phyloP scores from a whole-genome alignment of 64 coral and sea anemone genomes.

The Montipora efflorescens region DNA sequence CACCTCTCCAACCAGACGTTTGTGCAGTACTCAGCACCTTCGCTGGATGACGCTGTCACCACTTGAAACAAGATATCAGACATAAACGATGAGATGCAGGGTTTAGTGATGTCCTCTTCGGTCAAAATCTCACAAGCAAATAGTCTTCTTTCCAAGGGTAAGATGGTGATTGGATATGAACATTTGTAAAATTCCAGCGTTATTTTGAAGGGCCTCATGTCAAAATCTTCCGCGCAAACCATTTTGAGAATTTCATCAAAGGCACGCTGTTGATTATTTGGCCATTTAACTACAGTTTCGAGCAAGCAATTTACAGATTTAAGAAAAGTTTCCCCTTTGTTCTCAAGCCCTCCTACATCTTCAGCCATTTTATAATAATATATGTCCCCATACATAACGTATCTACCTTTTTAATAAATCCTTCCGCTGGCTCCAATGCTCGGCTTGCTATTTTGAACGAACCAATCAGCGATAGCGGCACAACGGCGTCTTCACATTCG shows the following conservation, averaged over 20 bases:
- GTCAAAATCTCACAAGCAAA: constrained; percentile 17
- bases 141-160: neutral
- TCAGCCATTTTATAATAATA: neutral
- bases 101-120: constrained; percentile 13
- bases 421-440: neutral
- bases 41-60: constrained; percentile 36
- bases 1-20: constrained; percentile 63
- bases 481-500: constrained; percentile 22
- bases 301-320: neutral
- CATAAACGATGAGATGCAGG: constrained; percentile 17
- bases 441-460: neutral
- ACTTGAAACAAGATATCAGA: constrained; percentile 31
- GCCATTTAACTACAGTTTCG: constrained; percentile 9
- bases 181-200: constrained; percentile 53
- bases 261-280: neutral
- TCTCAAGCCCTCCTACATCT: neutral
- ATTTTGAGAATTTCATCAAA: neutral
- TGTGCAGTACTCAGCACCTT: constrained; percentile 52
- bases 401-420: neutral
- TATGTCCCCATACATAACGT: too few species aligned
- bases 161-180: neutral
- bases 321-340: too few species aligned
- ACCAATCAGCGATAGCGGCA: neutral
- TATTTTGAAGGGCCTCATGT: neutral
- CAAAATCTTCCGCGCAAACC: neutral